Percentiles rank a stretch among this genome's conserved stretches.
These are phyloP conservation scores for Heliocidaris erythrogramma DNA, from an alignment of 35 echinoderm and acorn worm genomes.

Conservation along the genomic window DNA sequence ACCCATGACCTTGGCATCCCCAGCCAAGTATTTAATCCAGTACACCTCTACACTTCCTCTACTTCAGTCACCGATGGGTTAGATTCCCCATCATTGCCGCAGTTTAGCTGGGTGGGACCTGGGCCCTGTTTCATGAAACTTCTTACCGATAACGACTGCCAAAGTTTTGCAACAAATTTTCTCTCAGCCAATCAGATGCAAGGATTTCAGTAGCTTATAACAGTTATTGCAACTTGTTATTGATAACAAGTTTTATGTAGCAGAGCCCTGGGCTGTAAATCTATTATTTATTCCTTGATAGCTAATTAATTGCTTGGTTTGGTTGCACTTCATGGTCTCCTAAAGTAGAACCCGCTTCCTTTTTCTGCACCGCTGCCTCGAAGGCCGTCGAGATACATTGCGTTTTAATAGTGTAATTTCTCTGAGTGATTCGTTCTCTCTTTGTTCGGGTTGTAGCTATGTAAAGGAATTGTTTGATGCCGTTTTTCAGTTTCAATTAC, in stretches of 20 bases:
- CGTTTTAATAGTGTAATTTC: not conserved
- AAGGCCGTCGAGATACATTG: not conserved
- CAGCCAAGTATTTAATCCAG: not conserved
- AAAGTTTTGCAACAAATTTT: no score
- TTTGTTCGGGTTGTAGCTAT: not conserved
- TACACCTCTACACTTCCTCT: not conserved
- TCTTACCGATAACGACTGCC: no score
- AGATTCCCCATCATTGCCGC: no score
- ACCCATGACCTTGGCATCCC: not conserved
- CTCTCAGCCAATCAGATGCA: no score
- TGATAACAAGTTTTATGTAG: no score
- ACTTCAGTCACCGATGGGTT: no score
- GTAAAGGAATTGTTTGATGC: not conserved
- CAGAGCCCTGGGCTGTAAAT: not conserved
- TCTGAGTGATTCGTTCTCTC: not conserved
- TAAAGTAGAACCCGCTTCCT: not conserved
- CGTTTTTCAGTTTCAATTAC: not conserved
- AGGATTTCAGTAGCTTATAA: no score
- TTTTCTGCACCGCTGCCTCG: not conserved
- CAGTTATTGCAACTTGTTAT: no score
- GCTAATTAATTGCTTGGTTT: not conserved
- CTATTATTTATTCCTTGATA: not conserved
- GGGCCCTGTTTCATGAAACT: not conserved
- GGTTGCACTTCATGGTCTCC: not conserved
- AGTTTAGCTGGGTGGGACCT: not conserved